phyloP scores from a whole-genome alignment of 2,113 vertebrate species.

The Tragulus kanchil region DNA sequence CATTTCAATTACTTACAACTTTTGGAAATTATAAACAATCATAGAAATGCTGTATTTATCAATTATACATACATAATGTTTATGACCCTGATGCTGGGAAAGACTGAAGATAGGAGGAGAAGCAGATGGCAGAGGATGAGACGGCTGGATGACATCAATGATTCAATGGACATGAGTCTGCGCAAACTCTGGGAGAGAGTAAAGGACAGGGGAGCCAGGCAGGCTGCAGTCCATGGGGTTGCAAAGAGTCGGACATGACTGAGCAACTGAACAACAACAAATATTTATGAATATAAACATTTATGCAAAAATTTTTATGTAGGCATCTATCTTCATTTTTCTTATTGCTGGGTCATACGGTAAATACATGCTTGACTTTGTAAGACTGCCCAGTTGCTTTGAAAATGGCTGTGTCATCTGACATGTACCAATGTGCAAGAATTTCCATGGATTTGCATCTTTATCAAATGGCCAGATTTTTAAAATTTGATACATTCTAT shows the following conservation, averaged over 20 bases:
- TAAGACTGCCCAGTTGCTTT: conserved; percentile 3
- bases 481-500: neutral
- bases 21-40: neutral
- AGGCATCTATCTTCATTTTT: neutral
- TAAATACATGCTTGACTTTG: neutral
- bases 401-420: neutral
- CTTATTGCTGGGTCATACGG: neutral
- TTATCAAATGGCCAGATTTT: conserved; percentile 3
- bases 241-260: too few species aligned
- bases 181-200: too few species aligned
- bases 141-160: too few species aligned
- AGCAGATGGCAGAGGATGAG: too few species aligned
- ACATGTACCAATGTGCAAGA: neutral
- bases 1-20: neutral
- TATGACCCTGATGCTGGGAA: too few species aligned
- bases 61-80: neutral
- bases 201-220: too few species aligned
- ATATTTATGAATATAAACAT: neutral
- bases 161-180: too few species aligned
- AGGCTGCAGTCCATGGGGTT: too few species aligned
- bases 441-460: neutral
- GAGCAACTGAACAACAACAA: too few species aligned
- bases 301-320: neutral
- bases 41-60: neutral
- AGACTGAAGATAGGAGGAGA: too few species aligned